Evolutionary conservation across 2,888 invertebrate species (phyloP).

Genomic region (Ellobium chinense): DNA sequence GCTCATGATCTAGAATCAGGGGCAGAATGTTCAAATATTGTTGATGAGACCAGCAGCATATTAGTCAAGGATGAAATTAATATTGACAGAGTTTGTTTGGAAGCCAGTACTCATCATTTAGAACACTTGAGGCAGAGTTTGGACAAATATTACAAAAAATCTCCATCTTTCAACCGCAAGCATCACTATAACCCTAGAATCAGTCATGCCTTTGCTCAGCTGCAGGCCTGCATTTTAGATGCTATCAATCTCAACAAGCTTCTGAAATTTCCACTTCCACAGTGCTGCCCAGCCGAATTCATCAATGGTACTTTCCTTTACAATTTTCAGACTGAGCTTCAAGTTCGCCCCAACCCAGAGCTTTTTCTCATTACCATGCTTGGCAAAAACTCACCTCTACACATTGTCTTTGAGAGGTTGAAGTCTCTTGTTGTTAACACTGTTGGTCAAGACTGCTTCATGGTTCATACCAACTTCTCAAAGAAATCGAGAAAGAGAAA

Average conservation of each 20-base stretch:
- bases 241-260: constrained; percentile 72
- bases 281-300: constrained; percentile 56
- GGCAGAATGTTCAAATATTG: background rate
- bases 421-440: background rate
- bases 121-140: constrained; percentile 47
- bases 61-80: background rate
- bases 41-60: background rate
- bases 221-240: constrained; percentile 73
- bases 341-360: constrained; percentile 58
- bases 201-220: constrained; percentile 75
- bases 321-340: constrained; percentile 66
- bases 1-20: background rate
- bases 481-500: constrained; percentile 17
- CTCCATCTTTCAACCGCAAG: constrained; percentile 53
- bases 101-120: background rate
- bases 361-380: constrained; percentile 62
- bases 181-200: constrained; percentile 55
- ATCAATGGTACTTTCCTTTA: constrained; percentile 73
- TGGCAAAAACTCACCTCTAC: constrained; percentile 54
- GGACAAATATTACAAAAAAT: constrained; percentile 53
- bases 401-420: constrained; percentile 28
- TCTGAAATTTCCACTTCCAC: constrained; percentile 61
- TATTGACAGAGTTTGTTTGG: constrained; percentile 15
- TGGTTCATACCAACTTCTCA: background rate
- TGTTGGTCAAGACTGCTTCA: background rate